Base-by-base conservation (phyloP, 2,888 invertebrate genomes). In the Scaptomyza polygonia region DNA sequence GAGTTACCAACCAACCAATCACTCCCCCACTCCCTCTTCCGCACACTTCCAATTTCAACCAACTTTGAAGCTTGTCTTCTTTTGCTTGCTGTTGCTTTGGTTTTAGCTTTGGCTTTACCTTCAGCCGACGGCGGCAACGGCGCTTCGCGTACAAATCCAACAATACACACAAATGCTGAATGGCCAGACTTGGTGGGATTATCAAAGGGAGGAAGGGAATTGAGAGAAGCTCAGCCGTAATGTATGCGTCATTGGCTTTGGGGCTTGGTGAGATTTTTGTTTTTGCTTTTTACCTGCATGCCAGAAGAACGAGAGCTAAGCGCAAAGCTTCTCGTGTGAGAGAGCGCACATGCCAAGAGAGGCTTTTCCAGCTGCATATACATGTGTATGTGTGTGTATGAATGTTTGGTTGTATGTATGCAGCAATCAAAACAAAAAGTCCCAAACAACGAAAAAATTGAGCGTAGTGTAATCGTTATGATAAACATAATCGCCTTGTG, bases 41-140 rank as follows among this genome's bases (percentile, higher is more conserved):
- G 9, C n/a, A 5, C 48, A 48, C 32, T 12, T 12, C 12, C 45
- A 30, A 30, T 47, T 32, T 42, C 36, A 18, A 12, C 25, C 9
- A 9, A 40, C 53, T 39, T 43, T 48, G 18, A 62, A 67, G 73
- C 73, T 63, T 59, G 53, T 67, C 64, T 62, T 59, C 57, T 52
- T 47, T 58, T 43, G 8, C 32, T 16, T 62, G 42, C 54, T 70
- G 49, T 45, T 68, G 47, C 54, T 57, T 61, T 57, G 53, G 56
- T 63, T 67, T 57, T 18, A 14, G 39, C 47, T 14, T 14, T 36
- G 36, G 36, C 8, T 32, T 40, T 52, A 52, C 51, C 81, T 73
- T 68, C 25, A 68, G 85, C 81, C 85, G 79, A 75, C 67, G 79
- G 79, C 83, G 69, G 75, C 82, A 81, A 82, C 82, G 86, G 83